Evolutionary conservation across 2,797 vertebrate species (phyloP), one percentile per base, ranked within the genome.

Genomic region (Phrynocephalus vlangalii): DNA sequence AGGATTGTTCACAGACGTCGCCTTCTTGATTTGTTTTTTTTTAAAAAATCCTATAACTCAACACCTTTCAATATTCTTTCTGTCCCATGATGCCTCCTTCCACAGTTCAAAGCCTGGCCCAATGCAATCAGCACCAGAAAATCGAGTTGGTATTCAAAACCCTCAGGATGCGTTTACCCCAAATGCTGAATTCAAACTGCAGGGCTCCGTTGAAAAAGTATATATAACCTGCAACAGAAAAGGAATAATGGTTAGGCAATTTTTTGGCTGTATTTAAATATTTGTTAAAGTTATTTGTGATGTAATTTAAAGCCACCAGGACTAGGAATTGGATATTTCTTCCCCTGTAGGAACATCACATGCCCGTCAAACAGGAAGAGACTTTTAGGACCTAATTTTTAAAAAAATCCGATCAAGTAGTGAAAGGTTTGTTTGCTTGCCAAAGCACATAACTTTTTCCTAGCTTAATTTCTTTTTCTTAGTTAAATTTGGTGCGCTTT

Each of bases 131-230:
- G 91, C 99, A 99, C 97, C 97, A 98, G 90, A 99, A 93, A 2
- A 99, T 87, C 9, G 98, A 97, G 95, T 99, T 99, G 76, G 98
- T 94, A 87, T 97, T 96, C 96, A 97, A 77, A 89, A 99, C 96
- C 33, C 97, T 97, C 1, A 97, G 94, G 87, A 99, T 96, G 91
- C 98, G 98, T 93, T 96, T 96, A 67, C 97, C 96, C 92, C 67
- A 97, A 95, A 98, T 98, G 89, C 97, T 99, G 92, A 98, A 99
- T 93, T 99, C 98, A 87, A 97, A 99, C 93, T 97, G 98, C 33
- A 97, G 18, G 0, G 97, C 88, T 8, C 98, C 97, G 1, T 95
- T 98, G 96, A 98, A 99, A 95, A 99, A 98, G 89, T 98, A 98
- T 88, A 99, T 95, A 30, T 97, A 97, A 91, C 98, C 99, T 99